A percentile compares a stretch with the other conserved stretches of the same genome.
phyloP scores from a whole-genome alignment of 2,113 vertebrate species.

The Mohoua ochrocephala region DNA sequence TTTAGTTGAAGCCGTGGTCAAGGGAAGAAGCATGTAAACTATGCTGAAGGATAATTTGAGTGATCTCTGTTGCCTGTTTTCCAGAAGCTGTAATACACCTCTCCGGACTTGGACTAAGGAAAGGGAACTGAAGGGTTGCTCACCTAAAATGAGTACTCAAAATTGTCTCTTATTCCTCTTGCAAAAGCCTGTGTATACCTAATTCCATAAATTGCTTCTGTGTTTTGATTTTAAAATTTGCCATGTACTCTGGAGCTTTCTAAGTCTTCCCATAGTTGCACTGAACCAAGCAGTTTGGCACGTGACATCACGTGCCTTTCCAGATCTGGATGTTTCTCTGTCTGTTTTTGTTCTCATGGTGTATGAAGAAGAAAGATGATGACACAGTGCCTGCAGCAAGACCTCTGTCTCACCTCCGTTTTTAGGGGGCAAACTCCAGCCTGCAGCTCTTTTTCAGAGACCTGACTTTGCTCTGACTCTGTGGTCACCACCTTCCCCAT shows the following conservation, averaged over 20 bases:
- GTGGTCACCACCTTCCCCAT: not conserved
- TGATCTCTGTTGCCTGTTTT: not conserved
- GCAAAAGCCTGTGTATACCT: not conserved
- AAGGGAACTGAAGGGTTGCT: not conserved
- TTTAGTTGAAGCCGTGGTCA: not conserved
- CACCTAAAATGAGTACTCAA: not conserved
- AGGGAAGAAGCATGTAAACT: not conserved
- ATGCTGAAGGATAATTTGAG: not conserved
- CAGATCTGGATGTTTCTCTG: not conserved
- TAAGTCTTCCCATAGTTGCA: not conserved
- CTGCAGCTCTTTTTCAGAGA: not conserved
- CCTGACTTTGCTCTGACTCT: not conserved
- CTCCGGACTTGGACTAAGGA: not conserved
- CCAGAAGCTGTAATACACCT: fast-evolving
- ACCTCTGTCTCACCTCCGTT: fast-evolving
- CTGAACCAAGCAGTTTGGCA: not conserved
- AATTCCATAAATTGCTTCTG: not conserved
- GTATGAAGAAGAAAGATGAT: not conserved
- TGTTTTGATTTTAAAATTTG: not conserved
- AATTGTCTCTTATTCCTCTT: not conserved
- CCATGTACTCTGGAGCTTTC: not conserved
- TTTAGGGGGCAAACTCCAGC: not conserved
- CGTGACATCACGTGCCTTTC: fast-evolving
- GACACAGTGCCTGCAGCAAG: not conserved
- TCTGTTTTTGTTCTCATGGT: not conserved